Evolutionary conservation across 2,888 invertebrate genomes (phyloP), one percentile per base, ranked within the genome.

Genomic region (Heliconius sara): DNA sequence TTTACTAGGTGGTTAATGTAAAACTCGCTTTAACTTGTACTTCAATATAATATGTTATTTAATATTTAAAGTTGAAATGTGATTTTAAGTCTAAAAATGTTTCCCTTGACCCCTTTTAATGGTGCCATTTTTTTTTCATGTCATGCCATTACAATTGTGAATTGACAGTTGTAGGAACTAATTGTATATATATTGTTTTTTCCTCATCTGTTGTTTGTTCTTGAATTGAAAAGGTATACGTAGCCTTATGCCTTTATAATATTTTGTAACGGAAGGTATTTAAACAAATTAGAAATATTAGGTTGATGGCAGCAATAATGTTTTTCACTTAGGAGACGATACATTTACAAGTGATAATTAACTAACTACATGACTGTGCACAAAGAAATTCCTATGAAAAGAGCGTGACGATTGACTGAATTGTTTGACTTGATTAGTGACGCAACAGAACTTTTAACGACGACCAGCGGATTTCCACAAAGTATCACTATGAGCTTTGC

Each of bases 341-440:
- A 78, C 5, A 63, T 27, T 27, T 70, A 73, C 70, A n/a, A 72
- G n/a, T 79, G 73, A 27, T 72, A 76, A 66, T 75, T 80, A 43
- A 75, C 57, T 77, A 68, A 57, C n/a, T 73, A 79, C 60, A 79
- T 79, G 77, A 77, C 79, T 65, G 34, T 66, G 47, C 60, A 70
- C 65, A 60, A 75, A 57, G 57, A 80, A 75, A 83, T 81, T 76
- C 76, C 78, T 73, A 79, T 68, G 81, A 81, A 80, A 79, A 76
- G 79, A 83, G 83, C 82, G 83, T 83, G 83, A 84, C 84, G 70
- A 80, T 81, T 82, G 83, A 84, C 84, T 82, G 80, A 81, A 80
- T 83, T 70, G 43, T 43, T 70, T 81, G 82, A 82, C 81, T 81
- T 25, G 74, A 74, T 78, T 71, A 70, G 76, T 81, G 82, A 82